phyloP scores from a whole-genome alignment of 1,140 invertebrate species.

The Macrotrachela quadricornifera region DNA sequence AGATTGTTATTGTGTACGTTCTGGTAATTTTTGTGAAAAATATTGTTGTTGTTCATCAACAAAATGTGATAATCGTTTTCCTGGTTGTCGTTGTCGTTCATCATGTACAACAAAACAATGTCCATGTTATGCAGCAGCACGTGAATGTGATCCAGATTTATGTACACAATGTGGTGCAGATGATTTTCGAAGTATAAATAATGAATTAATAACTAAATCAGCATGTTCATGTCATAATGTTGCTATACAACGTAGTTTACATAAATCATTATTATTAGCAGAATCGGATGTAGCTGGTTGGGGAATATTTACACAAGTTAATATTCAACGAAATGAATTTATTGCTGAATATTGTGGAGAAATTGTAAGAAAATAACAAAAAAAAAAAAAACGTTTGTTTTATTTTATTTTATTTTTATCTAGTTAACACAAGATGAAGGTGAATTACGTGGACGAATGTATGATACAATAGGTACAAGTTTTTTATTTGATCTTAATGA shows the following conservation, averaged over 20 bases:
- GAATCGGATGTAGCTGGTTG: constrained; percentile 94
- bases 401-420: too few species aligned
- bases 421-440: constrained; percentile 71
- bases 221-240: constrained; percentile 60
- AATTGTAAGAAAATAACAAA: constrained; percentile 13
- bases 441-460: constrained; percentile 89
- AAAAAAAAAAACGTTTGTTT: too few species aligned
- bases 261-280: constrained; percentile 68
- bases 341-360: constrained; percentile 98
- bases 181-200: constrained; percentile 5
- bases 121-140: constrained; percentile 84
- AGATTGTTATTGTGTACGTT: constrained; percentile 66
- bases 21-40: constrained; percentile 91
- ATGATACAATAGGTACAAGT: constrained; percentile 98
- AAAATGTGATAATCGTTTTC: constrained; percentile 66
- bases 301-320: constrained; percentile 83
- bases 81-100: constrained; percentile 87
- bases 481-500: constrained; percentile 98
- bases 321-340: constrained; percentile 91
- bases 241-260: constrained; percentile 67
- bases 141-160: constrained; percentile 97
- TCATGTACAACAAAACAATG: constrained; percentile 97
- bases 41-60: constrained; percentile 64
- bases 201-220: too few species aligned
- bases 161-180: constrained; percentile 76